phyloP scores from a whole-genome alignment of 2,888 invertebrate species.

The Globia sparganii region DNA sequence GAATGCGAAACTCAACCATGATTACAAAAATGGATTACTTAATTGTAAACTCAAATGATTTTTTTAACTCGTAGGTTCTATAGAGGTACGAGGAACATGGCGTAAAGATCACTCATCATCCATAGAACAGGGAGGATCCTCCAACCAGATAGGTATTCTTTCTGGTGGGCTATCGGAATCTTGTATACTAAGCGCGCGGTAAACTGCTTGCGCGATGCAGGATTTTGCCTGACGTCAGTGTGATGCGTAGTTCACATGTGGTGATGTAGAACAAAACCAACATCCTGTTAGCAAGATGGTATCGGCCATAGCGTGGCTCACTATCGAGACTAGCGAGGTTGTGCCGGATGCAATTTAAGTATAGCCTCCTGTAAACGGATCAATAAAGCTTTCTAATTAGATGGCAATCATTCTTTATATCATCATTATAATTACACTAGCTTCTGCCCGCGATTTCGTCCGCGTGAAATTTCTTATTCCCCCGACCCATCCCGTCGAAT shows the following conservation, averaged over 20 bases:
- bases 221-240: background rate
- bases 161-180: no score
- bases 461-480: background rate
- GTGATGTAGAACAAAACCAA: background rate
- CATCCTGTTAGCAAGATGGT: conserved; percentile 20
- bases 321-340: background rate
- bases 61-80: background rate
- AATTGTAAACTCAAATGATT: background rate
- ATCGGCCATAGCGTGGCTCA: background rate
- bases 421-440: background rate
- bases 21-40: background rate
- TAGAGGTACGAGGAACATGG: background rate
- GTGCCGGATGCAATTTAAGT: conserved; percentile 2
- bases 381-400: conserved; percentile 10
- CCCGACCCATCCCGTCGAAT: no score
- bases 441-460: background rate
- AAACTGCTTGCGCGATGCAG: background rate
- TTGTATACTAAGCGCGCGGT: background rate
- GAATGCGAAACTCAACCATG: conserved; percentile 16
- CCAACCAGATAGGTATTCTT: no score
- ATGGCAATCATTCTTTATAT: background rate
- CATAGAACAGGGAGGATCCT: background rate
- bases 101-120: background rate
- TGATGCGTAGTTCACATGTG: background rate
- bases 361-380: conserved; percentile 7